Percentiles rank a stretch among this genome's conserved stretches.
phyloP scores from a whole-genome alignment of 2,888 invertebrate genomes.

The Napeogenes inachia region DNA sequence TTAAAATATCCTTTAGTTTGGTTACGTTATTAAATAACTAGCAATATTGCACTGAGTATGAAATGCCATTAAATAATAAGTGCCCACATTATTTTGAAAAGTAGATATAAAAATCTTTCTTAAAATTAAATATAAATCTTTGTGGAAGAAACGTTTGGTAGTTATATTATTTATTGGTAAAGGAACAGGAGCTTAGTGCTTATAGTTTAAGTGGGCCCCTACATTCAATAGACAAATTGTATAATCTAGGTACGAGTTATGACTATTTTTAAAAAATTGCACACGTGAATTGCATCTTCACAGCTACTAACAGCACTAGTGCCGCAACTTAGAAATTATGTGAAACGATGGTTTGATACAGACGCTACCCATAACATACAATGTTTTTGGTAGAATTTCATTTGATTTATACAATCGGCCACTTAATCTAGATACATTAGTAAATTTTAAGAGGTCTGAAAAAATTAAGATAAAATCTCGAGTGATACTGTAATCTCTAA shows the following conservation, averaged over 20 bases:
- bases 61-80: conserved; percentile 78
- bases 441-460: conserved; percentile 69
- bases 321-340: conserved; percentile 52
- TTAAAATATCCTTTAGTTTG: conserved; percentile 78
- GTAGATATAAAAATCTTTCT: conserved; percentile 67
- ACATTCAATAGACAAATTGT: conserved; percentile 73
- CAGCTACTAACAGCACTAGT: conserved; percentile 70
- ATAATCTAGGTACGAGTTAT: conserved; percentile 75
- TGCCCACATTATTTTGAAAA: conserved; percentile 69
- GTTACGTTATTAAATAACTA: conserved; percentile 79
- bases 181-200: conserved; percentile 63
- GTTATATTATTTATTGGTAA: conserved; percentile 50
- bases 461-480: conserved; percentile 66
- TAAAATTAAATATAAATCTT: conserved; percentile 75
- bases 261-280: conserved; percentile 76
- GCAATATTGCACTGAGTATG: conserved; percentile 80
- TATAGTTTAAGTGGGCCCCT: conserved; percentile 69
- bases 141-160: conserved; percentile 72
- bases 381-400: conserved; percentile 62
- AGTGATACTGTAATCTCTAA: conserved; percentile 77
- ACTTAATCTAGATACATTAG: conserved; percentile 70
- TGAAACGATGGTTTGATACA: conserved; percentile 54
- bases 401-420: conserved; percentile 62
- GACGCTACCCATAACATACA: conserved; percentile 51
- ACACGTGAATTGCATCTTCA: conserved; percentile 76